Base-by-base conservation (phyloP, 1,140 invertebrate species). In the Bacillus rossius region DNA sequence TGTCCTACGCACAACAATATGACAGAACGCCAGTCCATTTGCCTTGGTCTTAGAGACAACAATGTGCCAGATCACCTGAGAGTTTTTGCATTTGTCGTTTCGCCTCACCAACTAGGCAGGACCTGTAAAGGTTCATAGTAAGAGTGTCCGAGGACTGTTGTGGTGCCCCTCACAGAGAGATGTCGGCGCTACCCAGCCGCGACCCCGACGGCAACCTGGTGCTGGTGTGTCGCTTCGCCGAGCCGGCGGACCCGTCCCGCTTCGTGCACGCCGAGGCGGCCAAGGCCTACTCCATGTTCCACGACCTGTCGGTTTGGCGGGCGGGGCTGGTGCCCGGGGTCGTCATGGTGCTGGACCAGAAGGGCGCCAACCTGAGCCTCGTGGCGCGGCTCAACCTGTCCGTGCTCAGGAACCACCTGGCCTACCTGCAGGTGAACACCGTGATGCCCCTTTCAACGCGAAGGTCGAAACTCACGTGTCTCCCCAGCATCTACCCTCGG, bases 361-460 rank as follows among this genome's bases (percentile, higher is more conserved):
- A 50, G 25, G 52, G 57, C 26, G 42, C 60, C 8, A 37, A 40
- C 14, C 45, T 62, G 23, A 47, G 52, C 2, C 51, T 55, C 22
- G 34, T 57, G 8, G 20, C 57, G 14, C 59, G 57, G 8, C 53
- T 55, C 20, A 53, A 57, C 17, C 20, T 62, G 3, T 38, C 57
- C n/a, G 20, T 50, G 8, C 17, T 61, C 8, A 48, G 25, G 7
- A 57, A 61, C 34, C 48, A 42, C n/a, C 38, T 55, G 13, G n/a
- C 45, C 40, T 61, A 61, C 38, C 47, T 55, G 41, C 59, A 61
- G 53, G 59, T 34, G n/a, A n/a, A n/a, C n/a, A n/a, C n/a, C n/a
- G n/a, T n/a, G n/a, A n/a, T 60, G 42, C 16, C 41, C 23, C 3
- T 8, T 45, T 47, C 20, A 4, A 10, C 47, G 10, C 16, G 19